phyloP scores from a whole-genome alignment of 2,888 invertebrate species.

The Anoplius nigerrimus region DNA sequence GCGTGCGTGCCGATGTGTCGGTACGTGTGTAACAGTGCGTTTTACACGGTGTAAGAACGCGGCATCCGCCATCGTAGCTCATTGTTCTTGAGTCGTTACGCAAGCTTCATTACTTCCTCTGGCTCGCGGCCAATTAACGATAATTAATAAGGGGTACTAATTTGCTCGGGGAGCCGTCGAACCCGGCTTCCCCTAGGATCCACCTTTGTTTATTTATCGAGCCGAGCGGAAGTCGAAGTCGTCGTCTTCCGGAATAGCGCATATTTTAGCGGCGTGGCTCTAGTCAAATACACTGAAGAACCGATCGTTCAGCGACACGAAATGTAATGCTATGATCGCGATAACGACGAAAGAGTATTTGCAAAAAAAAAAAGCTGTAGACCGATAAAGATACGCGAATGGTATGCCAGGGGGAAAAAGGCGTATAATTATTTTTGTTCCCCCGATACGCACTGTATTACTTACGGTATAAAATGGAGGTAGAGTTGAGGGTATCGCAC shows the following conservation, averaged over 20 bases:
- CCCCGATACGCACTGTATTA: constrained; percentile 39
- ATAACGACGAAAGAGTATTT: too few species aligned
- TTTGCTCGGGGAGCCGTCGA: constrained; percentile 19
- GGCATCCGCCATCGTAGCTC: constrained; percentile 9
- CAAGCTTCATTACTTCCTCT: constrained; percentile 34
- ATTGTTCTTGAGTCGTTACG: constrained; percentile 35
- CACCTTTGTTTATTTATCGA: neutral
- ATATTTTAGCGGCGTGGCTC: too few species aligned
- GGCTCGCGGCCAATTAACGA: constrained; percentile 25
- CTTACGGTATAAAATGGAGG: constrained; percentile 80
- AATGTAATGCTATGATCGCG: too few species aligned
- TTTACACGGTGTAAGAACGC: constrained; percentile 11
- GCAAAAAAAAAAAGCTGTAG: too few species aligned
- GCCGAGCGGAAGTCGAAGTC: neutral
- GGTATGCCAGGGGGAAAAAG: too few species aligned
- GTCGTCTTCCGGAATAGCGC: neutral
- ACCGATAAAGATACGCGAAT: too few species aligned
- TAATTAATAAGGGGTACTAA: constrained; percentile 32
- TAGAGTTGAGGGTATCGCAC: constrained; percentile 73
- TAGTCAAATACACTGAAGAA: too few species aligned
- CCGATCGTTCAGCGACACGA: too few species aligned
- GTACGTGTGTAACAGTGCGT: neutral
- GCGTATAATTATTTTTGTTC: too few species aligned
- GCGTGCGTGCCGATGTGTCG: constrained; percentile 6
- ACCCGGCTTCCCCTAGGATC: constrained; percentile 9